phyloP scores from a whole-genome alignment of 2,113 vertebrate genomes.

The Rhipidura dahli region DNA sequence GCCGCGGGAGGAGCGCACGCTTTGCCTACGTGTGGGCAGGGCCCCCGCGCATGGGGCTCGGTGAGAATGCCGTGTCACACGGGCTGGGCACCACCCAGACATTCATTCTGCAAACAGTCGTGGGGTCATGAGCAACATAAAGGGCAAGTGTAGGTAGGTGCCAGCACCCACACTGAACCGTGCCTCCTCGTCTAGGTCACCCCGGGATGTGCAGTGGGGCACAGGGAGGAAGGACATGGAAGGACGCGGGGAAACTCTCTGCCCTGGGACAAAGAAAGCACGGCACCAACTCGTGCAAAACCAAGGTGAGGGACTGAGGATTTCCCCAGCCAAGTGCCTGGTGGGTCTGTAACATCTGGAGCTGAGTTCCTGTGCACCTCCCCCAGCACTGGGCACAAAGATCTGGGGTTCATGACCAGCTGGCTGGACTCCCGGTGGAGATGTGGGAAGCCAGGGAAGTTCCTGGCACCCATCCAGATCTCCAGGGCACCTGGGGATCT shows the following conservation, averaged over 20 bases:
- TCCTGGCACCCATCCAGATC: not conserved
- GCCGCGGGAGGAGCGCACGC: not conserved
- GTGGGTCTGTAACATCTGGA: not conserved
- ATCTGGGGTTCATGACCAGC: not conserved
- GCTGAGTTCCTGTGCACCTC: not conserved
- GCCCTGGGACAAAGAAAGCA: not conserved
- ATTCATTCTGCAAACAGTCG: slow-evolving; percentile 41
- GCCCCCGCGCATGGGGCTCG: not conserved
- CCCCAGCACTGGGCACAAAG: not conserved
- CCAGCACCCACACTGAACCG: fast-evolving
- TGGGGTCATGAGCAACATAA: slow-evolving; percentile 38
- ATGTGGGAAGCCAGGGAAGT: not conserved
- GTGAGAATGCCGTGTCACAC: not conserved
- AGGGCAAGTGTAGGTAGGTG: not conserved
- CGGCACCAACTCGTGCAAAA: not conserved
- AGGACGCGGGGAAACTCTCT: not conserved
- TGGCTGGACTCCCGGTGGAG: not conserved
- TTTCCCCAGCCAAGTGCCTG: not conserved
- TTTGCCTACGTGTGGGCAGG: not conserved
- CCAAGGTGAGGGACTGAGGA: not conserved
- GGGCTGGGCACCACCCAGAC: not conserved
- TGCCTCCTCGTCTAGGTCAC: not conserved
- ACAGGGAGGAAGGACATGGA: fast-evolving
- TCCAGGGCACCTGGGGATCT: not conserved
- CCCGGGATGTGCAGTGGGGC: fast-evolving